These are phyloP conservation scores for Knipowitschia caucasica DNA, from an alignment of 2,797 vertebrate genomes.

Conservation along the genomic window DNA sequence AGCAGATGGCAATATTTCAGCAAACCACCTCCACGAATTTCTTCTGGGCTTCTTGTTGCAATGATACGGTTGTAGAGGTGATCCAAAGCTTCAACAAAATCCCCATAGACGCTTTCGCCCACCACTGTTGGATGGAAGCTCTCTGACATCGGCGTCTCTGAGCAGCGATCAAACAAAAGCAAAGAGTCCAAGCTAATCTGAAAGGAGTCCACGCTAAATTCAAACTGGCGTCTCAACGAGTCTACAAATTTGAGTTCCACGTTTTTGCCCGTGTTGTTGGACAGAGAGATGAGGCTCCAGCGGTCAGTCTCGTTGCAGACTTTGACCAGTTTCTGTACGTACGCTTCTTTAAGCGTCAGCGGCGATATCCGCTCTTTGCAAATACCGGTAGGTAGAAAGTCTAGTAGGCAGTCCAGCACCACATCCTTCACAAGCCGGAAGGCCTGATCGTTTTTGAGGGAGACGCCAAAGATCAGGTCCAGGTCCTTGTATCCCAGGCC, in stretches of 20 bases:
- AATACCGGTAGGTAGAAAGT: constrained; percentile 88
- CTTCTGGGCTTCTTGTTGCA: constrained; percentile 89
- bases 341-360: constrained; percentile 90
- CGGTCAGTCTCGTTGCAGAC: constrained; percentile 92
- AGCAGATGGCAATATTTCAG: constrained; percentile 96
- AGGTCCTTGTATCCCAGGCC: constrained; percentile 94
- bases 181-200: constrained; percentile 94
- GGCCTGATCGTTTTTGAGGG: constrained; percentile 81
- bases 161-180: constrained; percentile 89
- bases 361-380: constrained; percentile 89
- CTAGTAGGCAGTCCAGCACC: constrained; percentile 91
- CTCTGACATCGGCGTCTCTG: constrained; percentile 88
- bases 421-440: constrained; percentile 92
- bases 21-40: constrained; percentile 92
- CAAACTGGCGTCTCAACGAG: constrained; percentile 90
- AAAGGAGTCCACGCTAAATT: constrained; percentile 97
- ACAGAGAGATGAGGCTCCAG: constrained; percentile 97
- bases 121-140: constrained; percentile 91
- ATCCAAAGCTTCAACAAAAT: constrained; percentile 88
- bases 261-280: constrained; percentile 96
- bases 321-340: constrained; percentile 96
- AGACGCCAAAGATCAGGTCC: constrained; percentile 90
- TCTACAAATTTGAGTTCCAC: constrained; percentile 97
- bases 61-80: constrained; percentile 87
- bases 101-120: constrained; percentile 92